A percentile compares a stretch with the other conserved stretches of the same genome.
Conservation (phyloP, 2,113 vertebrate species). For the Myotis lucifugus region DNA sequence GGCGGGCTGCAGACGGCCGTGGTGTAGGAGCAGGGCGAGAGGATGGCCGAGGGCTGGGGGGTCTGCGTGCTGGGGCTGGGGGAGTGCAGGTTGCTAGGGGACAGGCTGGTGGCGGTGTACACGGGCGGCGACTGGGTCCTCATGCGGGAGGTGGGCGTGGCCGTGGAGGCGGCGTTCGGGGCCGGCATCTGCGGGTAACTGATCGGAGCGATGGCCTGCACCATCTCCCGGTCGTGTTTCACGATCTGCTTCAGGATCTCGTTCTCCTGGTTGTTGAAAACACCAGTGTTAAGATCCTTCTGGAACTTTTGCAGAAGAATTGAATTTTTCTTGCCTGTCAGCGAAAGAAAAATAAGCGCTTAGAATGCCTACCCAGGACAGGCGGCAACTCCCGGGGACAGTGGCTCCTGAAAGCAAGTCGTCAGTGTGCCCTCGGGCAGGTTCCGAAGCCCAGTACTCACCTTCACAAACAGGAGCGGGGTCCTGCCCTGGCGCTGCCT, state of each 20-base stretch:
- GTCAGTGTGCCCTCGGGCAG: background rate
- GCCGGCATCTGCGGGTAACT: constrained; percentile 88
- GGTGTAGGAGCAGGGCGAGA: constrained; percentile 95
- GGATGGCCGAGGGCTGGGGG: constrained; percentile 88
- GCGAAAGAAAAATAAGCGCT: constrained; percentile 56
- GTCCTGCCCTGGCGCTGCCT: background rate
- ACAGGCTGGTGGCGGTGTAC: constrained; percentile 88
- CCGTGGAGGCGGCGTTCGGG: constrained; percentile 88
- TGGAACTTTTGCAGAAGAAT: constrained; percentile 98
- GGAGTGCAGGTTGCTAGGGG: constrained; percentile 90
- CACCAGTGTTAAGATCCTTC: constrained; percentile 98
- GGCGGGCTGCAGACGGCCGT: constrained; percentile 92
- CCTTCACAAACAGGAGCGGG: background rate
- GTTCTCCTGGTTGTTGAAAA: constrained; percentile 99
- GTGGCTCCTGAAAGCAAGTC: background rate
- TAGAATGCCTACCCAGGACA: background rate
- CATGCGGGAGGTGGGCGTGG: constrained; percentile 88
- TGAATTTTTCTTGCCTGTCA: constrained; percentile 97
- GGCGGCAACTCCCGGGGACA: background rate
- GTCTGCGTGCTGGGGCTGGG: constrained; percentile 89
- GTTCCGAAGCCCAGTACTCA: background rate
- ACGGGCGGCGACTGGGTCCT: constrained; percentile 90
- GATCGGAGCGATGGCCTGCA: constrained; percentile 92
- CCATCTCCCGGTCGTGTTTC: constrained; percentile 98
- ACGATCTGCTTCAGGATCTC: constrained; percentile 99